A percentile compares a stretch with the other conserved stretches of the same genome.
Conservation (phyloP, 2,888 invertebrate species). For the Yponomeuta cagnagella region DNA sequence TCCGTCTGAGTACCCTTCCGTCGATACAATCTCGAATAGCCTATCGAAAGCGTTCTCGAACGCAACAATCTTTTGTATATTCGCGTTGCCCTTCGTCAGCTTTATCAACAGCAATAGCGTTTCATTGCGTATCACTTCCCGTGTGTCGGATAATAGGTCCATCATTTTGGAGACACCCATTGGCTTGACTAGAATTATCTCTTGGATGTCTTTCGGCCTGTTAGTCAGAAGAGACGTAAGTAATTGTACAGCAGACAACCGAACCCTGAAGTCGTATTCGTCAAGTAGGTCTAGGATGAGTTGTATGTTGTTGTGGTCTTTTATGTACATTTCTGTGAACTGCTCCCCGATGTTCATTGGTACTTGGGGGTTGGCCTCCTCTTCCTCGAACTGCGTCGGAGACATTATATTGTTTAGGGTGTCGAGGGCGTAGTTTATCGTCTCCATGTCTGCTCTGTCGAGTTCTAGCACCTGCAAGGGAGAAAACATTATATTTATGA, state of each 20-base stretch:
- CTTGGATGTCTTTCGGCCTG: slow-evolving; percentile 90
- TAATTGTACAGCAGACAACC: slow-evolving; percentile 92
- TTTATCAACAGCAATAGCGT: slow-evolving; percentile 93
- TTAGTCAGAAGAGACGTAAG: slow-evolving; percentile 91
- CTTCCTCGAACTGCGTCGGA: slow-evolving; percentile 87
- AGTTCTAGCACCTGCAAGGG: slow-evolving; percentile 85
- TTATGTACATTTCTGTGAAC: slow-evolving; percentile 98
- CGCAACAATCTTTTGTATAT: slow-evolving; percentile 99
- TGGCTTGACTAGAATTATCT: slow-evolving; percentile 91
- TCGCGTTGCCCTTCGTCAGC: slow-evolving; percentile 94
- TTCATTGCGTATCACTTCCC: slow-evolving; percentile 97
- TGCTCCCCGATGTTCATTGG: slow-evolving; percentile 89
- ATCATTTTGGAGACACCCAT: slow-evolving; percentile 98
- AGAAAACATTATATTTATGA: not conserved
- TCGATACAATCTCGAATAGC: slow-evolving; percentile 92
- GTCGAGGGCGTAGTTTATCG: slow-evolving; percentile 93
- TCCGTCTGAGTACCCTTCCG: slow-evolving; percentile 95
- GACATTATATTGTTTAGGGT: slow-evolving; percentile 93
- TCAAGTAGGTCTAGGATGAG: slow-evolving; percentile 89
- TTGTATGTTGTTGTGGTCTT: slow-evolving; percentile 89
- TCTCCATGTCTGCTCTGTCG: slow-evolving; percentile 93
- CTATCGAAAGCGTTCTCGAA: slow-evolving; percentile 99
- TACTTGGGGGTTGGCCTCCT: slow-evolving; percentile 79
- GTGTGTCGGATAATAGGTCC: slow-evolving; percentile 94
- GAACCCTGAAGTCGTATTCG: slow-evolving; percentile 95